phyloP scores from a whole-genome alignment of 2,113 vertebrate species.

The Erinaceus europaeus region DNA sequence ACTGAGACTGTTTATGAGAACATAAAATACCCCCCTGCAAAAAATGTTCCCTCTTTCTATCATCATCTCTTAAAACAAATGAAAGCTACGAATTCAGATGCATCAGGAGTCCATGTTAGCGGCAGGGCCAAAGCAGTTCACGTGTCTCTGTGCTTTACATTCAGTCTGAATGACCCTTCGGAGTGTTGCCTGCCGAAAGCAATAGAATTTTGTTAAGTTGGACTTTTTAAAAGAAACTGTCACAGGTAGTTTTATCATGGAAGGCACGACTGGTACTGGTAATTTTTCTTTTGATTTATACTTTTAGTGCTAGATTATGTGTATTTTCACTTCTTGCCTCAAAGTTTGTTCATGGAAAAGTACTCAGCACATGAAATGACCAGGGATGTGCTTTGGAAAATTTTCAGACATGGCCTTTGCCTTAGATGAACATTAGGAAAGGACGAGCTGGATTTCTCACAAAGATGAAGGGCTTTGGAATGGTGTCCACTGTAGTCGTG shows the following conservation, averaged over 20 bases:
- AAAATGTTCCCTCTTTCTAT: neutral
- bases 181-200: conserved; percentile 16
- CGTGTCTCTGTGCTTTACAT: too few species aligned
- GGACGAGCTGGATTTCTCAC: neutral
- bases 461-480: neutral
- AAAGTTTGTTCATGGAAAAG: neutral
- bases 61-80: conserved; percentile 26
- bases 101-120: neutral
- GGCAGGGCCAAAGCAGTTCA: too few species aligned
- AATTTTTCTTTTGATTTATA: neutral
- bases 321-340: neutral
- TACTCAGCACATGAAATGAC: neutral
- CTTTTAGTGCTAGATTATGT: neutral
- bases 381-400: neutral
- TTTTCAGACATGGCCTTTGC: neutral
- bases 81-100: neutral
- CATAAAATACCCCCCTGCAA: conserved; percentile 29
- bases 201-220: conserved; percentile 19
- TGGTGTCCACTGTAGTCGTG: neutral
- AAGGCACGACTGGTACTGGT: neutral
- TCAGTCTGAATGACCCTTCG: neutral
- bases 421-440: neutral
- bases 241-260: neutral
- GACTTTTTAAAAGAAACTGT: neutral
- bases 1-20: neutral